Conservation (phyloP, 2,888 invertebrate genomes). For the Sicus ferrugineus region DNA sequence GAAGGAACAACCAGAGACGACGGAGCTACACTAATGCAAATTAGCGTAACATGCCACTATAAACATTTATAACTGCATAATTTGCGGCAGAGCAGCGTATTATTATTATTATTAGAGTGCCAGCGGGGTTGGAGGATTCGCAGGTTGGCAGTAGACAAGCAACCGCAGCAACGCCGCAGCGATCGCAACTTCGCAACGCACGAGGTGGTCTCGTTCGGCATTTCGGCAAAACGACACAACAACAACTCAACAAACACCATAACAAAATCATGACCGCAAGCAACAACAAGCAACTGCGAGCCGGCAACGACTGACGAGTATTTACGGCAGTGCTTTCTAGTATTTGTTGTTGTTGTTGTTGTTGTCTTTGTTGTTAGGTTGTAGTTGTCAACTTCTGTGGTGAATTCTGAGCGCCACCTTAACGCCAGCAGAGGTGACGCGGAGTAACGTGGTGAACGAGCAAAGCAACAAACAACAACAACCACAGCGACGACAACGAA, state of each 20-base stretch:
- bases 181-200: slow-evolving; percentile 23
- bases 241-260: background rate
- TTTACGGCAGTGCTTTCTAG: no score
- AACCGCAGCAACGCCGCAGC: background rate
- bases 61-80: slow-evolving; percentile 34
- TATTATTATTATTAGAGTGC: slow-evolving; percentile 20
- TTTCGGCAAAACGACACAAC: background rate
- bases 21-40: slow-evolving; percentile 20
- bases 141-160: background rate
- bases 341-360: slow-evolving; percentile 19
- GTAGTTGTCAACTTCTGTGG: no score
- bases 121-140: background rate
- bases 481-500: no score
- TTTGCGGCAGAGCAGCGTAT: slow-evolving; percentile 21
- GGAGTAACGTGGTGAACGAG: no score
- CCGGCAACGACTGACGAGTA: slow-evolving; percentile 22
- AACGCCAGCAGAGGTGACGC: no score
- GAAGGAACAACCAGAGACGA: no score
- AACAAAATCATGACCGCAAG: background rate
- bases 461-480: no score
- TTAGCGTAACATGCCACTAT: slow-evolving; percentile 34
- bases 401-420: no score
- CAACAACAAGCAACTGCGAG: background rate
- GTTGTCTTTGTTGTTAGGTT: slow-evolving; percentile 11
- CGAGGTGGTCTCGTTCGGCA: slow-evolving; percentile 25